These are phyloP conservation scores for Macrobrachium nipponense DNA, from an alignment of 1,140 invertebrate genomes.

Conservation along the genomic window DNA sequence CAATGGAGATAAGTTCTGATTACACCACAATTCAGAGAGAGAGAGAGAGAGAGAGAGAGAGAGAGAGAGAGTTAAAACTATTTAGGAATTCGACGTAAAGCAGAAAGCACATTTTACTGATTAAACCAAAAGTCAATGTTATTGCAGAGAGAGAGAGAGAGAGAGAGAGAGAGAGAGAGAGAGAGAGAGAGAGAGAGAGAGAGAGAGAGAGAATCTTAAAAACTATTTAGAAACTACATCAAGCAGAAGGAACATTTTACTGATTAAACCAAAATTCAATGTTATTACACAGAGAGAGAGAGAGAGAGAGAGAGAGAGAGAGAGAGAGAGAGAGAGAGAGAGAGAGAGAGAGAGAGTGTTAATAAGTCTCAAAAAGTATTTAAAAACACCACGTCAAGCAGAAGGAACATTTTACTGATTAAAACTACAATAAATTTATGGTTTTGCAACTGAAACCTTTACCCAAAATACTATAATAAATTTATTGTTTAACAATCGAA, in stretches of 20 bases:
- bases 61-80: conserved; percentile 10
- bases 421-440: too few species aligned
- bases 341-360: neutral
- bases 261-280: neutral
- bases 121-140: neutral
- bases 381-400: neutral
- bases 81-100: neutral
- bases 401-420: too few species aligned
- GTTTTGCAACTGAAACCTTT: too few species aligned
- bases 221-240: too few species aligned
- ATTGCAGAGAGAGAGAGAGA: too few species aligned
- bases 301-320: neutral
- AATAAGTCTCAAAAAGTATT: neutral
- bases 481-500: too few species aligned
- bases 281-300: neutral
- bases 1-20: neutral
- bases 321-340: neutral
- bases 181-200: too few species aligned
- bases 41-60: conserved; percentile 24
- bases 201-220: too few species aligned
- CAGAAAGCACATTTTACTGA: neutral
- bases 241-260: too few species aligned
- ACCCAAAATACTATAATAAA: too few species aligned
- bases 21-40: neutral
- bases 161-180: too few species aligned